Conservation (phyloP, 2,797 vertebrate genomes). For the Tokudaia muenninki region DNA sequence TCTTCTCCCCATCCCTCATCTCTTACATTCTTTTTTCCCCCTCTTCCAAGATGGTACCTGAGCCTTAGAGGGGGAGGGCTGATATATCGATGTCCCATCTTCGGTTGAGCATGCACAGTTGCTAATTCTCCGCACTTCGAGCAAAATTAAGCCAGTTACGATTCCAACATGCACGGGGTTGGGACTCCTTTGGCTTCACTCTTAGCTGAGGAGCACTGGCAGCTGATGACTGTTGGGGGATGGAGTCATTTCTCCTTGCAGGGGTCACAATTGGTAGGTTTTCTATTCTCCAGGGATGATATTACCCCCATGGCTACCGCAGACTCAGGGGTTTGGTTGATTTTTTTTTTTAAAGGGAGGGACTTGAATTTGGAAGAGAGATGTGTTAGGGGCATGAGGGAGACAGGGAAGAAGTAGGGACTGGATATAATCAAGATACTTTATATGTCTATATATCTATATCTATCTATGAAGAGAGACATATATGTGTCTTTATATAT, state of each 20-base stretch:
- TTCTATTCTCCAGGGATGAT: background rate
- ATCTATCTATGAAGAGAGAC: background rate
- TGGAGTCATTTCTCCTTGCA: background rate
- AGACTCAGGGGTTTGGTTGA: background rate
- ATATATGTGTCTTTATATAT: background rate
- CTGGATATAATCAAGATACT: background rate
- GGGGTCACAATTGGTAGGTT: background rate
- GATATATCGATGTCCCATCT: background rate
- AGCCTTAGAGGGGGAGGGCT: background rate
- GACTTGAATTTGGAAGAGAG: background rate
- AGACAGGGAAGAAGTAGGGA: background rate
- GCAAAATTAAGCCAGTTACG: background rate
- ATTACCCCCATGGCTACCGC: background rate
- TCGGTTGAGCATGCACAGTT: background rate
- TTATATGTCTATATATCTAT: background rate
- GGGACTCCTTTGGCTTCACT: too few species aligned
- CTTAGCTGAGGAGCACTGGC: background rate
- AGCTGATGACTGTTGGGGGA: background rate
- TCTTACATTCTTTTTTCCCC: background rate
- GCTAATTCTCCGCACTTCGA: background rate
- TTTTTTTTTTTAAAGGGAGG: background rate
- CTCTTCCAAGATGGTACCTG: background rate
- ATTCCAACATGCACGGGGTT: background rate
- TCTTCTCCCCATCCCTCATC: too few species aligned
- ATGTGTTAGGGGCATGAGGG: background rate